These are phyloP conservation scores for Drosophila pandora DNA, from an alignment of 1,140 invertebrate genomes.

Conservation along the genomic window DNA sequence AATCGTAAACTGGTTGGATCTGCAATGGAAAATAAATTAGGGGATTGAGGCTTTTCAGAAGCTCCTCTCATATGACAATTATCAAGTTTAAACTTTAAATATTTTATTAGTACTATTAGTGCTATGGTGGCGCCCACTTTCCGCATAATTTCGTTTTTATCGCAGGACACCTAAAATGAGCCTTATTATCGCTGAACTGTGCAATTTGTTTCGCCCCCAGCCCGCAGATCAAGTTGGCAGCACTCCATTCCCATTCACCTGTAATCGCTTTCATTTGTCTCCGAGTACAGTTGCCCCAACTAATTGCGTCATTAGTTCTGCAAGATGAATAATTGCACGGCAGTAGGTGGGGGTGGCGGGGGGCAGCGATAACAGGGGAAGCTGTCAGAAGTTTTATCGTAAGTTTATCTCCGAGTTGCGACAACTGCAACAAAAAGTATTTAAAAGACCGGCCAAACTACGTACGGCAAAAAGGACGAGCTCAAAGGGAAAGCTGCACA, in stretches of 20 bases:
- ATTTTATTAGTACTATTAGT: slow-evolving; percentile 7
- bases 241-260: slow-evolving; percentile 47
- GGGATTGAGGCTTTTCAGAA: too few relatives aligned
- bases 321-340: slow-evolving; percentile 43
- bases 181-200: slow-evolving; percentile 38
- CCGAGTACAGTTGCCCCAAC: slow-evolving; percentile 23
- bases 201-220: slow-evolving; percentile 20
- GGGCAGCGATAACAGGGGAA: slow-evolving; percentile 3
- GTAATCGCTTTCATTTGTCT: slow-evolving; percentile 45
- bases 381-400: slow-evolving; percentile 55
- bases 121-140: not conserved
- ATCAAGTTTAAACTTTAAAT: not conserved
- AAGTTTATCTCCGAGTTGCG: slow-evolving; percentile 61
- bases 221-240: slow-evolving; percentile 33
- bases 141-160: slow-evolving; percentile 6
- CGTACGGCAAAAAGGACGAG: not conserved
- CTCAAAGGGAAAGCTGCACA: slow-evolving; percentile 5
- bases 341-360: too few relatives aligned
- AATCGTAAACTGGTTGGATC: slow-evolving; percentile 17
- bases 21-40: not conserved
- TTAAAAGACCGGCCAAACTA: slow-evolving; percentile 22
- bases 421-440: slow-evolving; percentile 56
- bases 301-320: slow-evolving; percentile 50
- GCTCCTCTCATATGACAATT: too few relatives aligned
- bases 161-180: slow-evolving; percentile 20